Percentiles rank a stretch among this genome's conserved stretches.
These are phyloP conservation scores for cattle (Bos taurus) DNA, from an alignment of 2,113 vertebrate genomes.

Conservation along the genomic window DNA sequence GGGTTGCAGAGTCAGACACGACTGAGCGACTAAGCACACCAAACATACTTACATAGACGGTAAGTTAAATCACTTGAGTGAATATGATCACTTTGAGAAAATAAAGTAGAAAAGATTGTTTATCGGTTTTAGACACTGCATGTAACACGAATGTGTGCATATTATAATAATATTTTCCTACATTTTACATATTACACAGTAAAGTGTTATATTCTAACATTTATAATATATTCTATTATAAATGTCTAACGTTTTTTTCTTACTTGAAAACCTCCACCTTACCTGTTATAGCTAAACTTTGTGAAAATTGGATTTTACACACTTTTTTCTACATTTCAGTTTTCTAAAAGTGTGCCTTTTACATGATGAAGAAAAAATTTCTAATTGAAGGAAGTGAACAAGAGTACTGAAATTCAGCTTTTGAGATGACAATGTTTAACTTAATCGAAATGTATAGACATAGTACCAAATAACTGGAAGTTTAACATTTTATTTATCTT, in stretches of 20 bases:
- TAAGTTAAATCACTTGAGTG: neutral
- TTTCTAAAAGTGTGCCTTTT: neutral
- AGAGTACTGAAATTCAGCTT: neutral
- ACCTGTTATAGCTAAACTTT: neutral
- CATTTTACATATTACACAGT: neutral
- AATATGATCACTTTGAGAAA: neutral
- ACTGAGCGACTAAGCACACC: neutral
- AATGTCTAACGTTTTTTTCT: neutral
- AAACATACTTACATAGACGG: neutral
- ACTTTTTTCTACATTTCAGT: neutral
- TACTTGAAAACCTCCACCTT: neutral
- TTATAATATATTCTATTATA: neutral
- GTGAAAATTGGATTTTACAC: neutral
- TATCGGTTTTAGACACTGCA: neutral
- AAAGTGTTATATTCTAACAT: neutral
- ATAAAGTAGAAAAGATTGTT: neutral
- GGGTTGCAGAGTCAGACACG: neutral
- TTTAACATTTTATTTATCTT: neutral
- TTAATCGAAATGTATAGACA: neutral
- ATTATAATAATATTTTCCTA: neutral
- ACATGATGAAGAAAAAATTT: neutral
- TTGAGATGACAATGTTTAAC: neutral
- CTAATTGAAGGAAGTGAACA: neutral
- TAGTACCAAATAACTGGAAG: neutral
- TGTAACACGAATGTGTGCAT: neutral